Percentiles rank a stretch among this genome's conserved stretches.
These are phyloP conservation scores for Agonopterix subpropinquella DNA, from an alignment of 2,888 invertebrate genomes.

Conservation along the genomic window DNA sequence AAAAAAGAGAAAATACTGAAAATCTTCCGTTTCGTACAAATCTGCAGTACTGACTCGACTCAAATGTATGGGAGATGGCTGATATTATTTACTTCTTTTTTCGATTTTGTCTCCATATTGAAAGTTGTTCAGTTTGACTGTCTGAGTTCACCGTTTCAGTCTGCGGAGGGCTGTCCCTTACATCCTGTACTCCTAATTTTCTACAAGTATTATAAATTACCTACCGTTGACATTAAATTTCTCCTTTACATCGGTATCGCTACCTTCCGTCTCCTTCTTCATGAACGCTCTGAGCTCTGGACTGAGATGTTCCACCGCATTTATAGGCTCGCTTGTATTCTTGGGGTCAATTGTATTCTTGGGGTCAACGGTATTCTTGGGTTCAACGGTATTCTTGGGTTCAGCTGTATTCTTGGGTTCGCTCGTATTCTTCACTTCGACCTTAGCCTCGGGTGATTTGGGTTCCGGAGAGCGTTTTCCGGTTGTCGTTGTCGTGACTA, in stretches of 20 bases:
- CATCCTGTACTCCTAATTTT: too few species aligned
- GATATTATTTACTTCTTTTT: too few species aligned
- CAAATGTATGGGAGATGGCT: too few species aligned
- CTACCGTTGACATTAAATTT: slow-evolving; percentile 54
- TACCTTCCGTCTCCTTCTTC: slow-evolving; percentile 21
- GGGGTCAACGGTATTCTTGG: neutral
- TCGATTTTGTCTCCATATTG: too few species aligned
- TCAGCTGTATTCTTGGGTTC: neutral
- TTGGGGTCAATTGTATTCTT: neutral
- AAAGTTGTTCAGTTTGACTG: too few species aligned
- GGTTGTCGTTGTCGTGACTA: slow-evolving; percentile 34
- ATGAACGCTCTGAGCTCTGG: slow-evolving; percentile 4
- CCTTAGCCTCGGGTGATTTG: slow-evolving; percentile 9
- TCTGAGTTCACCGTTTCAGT: too few species aligned
- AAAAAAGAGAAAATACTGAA: too few species aligned
- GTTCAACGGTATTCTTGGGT: neutral
- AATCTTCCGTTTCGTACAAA: too few species aligned
- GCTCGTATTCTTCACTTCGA: slow-evolving; percentile 1
- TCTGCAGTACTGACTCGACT: too few species aligned
- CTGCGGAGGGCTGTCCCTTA: too few species aligned
- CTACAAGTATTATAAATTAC: too few species aligned
- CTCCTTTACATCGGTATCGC: slow-evolving; percentile 24
- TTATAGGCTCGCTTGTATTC: neutral
- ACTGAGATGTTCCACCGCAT: neutral
- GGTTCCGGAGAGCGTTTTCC: slow-evolving; percentile 10